Evolutionary conservation across 2,888 invertebrate species (phyloP), one percentile per base, ranked within the genome.

Genomic region (Crepidodera aurea): DNA sequence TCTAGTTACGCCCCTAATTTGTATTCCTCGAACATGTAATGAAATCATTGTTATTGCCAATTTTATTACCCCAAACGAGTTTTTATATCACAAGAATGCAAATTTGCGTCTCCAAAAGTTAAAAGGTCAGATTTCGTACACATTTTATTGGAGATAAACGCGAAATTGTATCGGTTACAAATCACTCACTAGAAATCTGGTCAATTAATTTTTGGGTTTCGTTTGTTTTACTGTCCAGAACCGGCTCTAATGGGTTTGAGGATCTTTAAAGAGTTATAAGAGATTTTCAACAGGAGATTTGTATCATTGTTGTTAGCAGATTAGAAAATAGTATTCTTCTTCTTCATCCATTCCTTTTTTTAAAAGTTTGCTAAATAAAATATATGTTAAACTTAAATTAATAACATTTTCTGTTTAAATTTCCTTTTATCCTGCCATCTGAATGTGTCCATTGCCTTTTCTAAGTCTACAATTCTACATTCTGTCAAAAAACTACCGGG

Each of bases 21-120:
- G 69, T 74, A 73, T 73, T 59, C 70, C 73, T 71, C 71, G 74
- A 70, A 71, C 74, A 62, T 62, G 68, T 68, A 71, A 71, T 69
- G 72, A 71, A 73, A 73, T 71, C 71, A 71, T 73, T 71, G 73
- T 71, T 71, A 66, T 64, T 66, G 65, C 64, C 65, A 70, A 70
- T 71, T 72, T 72, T 72, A 72, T 69, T 69, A 63, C 67, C 59
- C 60, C 53, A 63, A 61, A 66, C 67, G 59, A 55, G 64, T 67
- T 67, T 67, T 71, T 69, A 66, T 69, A 69, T 65, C 65, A 66
- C 55, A 56, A 50, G 58, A 60, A 64, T 64, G 64, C 58, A 64
- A 57, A 64, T 64, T 58, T 60, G 57, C 53, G 60, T 60, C 57
- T 51, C 54, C 50, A 22, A 58, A 57, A 64, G 60, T 60, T 60